Conservation (phyloP, 2,797 vertebrate genomes). For the Trematomus bernacchii region DNA sequence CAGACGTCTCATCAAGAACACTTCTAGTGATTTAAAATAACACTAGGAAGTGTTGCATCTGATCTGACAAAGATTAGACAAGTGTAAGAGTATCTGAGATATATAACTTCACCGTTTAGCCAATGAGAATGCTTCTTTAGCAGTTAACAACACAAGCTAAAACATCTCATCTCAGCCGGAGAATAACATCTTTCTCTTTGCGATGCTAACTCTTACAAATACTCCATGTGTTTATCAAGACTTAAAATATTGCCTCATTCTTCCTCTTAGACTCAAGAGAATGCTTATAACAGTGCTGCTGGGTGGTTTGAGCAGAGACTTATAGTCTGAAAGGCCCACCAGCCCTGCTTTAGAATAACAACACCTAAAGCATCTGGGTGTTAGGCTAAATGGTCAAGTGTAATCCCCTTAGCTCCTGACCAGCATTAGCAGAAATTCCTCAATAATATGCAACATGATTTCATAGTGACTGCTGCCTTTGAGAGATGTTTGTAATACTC, state of each 20-base stretch:
- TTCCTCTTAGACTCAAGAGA: constrained; percentile 1
- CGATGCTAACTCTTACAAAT: not conserved
- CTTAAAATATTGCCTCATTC: constrained; percentile 22
- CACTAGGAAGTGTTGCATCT: constrained; percentile 5
- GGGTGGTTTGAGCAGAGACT: constrained; percentile 49
- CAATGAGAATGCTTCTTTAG: not conserved
- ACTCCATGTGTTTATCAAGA: constrained; percentile 13
- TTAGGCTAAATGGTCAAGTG: constrained; percentile 77
- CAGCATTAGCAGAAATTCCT: constrained; percentile 80
- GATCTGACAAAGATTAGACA: constrained; percentile 6
- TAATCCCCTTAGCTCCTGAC: constrained; percentile 82
- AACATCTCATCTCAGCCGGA: constrained; percentile 1
- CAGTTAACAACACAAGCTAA: constrained; percentile 12
- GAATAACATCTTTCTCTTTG: not conserved
- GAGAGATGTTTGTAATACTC: constrained; percentile 74
- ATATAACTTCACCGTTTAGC: not conserved
- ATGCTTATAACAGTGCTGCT: constrained; percentile 41
- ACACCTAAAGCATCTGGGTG: constrained; percentile 70
- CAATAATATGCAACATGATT: constrained; percentile 79
- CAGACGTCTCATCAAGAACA: constrained; percentile 5
- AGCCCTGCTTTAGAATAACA: constrained; percentile 74
- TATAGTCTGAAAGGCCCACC: constrained; percentile 40
- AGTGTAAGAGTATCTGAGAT: not conserved
- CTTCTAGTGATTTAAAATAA: constrained; percentile 24
- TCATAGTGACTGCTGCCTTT: constrained; percentile 74